These are phyloP conservation scores for Schlechtendalia chinensis DNA, from an alignment of 1,140 invertebrate species.

Conservation along the genomic window DNA sequence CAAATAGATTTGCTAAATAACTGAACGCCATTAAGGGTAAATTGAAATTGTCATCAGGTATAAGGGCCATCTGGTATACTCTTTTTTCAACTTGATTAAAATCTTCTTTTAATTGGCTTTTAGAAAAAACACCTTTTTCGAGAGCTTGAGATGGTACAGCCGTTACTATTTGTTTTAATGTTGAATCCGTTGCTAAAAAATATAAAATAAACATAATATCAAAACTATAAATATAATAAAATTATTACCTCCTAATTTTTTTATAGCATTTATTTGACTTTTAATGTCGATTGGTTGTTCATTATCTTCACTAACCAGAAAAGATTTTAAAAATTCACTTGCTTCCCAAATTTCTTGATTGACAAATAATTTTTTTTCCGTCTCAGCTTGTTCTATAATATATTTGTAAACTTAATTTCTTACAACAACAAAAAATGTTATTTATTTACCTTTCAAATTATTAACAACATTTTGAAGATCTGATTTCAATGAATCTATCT, in stretches of 20 bases:
- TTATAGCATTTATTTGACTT: constrained; percentile 33
- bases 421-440: not conserved
- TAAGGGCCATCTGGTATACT: constrained; percentile 51
- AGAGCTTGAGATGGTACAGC: constrained; percentile 77
- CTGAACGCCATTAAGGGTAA: constrained; percentile 82
- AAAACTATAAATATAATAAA: not conserved
- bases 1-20: constrained; percentile 75
- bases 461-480: constrained; percentile 30
- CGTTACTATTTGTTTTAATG: not conserved
- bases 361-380: constrained; percentile 1
- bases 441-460: constrained; percentile 20
- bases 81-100: constrained; percentile 69
- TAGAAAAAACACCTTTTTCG: constrained; percentile 79
- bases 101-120: constrained; percentile 76
- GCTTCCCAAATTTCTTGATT: constrained; percentile 35
- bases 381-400: constrained; percentile 5
- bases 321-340: not conserved
- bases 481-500: constrained; percentile 15
- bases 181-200: constrained; percentile 4
- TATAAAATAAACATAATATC: not conserved
- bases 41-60: constrained; percentile 64
- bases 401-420: not conserved
- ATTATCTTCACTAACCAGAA: not conserved
- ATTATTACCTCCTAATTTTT: constrained; percentile 35
- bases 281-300: constrained; percentile 20